Conservation (phyloP, 2,797 vertebrate genomes). For the Hafferia zeledoni region DNA sequence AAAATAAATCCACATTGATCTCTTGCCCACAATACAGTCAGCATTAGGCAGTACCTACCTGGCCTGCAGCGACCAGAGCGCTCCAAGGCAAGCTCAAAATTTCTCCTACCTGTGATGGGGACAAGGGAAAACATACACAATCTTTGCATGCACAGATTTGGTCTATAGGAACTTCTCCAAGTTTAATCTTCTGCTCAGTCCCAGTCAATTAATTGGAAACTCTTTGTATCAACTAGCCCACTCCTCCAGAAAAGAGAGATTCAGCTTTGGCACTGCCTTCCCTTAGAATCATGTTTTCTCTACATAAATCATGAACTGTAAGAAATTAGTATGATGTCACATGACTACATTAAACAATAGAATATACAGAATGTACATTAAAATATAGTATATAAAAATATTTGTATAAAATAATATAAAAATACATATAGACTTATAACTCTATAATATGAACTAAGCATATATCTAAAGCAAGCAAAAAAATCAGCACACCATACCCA, state of each 20-base stretch:
- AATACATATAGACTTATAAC: not conserved
- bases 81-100: not conserved
- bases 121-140: fast-evolving
- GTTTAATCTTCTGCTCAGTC: not conserved
- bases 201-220: not conserved
- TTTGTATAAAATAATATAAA: too few species aligned
- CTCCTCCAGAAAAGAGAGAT: not conserved
- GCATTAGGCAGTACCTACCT: not conserved
- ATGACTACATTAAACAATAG: not conserved
- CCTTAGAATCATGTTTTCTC: not conserved
- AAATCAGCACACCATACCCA: not conserved
- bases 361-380: not conserved
- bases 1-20: not conserved
- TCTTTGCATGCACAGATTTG: not conserved
- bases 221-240: not conserved
- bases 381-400: not conserved
- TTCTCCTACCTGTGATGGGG: not conserved
- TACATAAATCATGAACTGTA: fast-evolving
- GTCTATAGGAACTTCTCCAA: not conserved
- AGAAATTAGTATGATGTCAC: not conserved
- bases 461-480: not conserved
- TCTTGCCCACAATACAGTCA: not conserved
- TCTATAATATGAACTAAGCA: not conserved
- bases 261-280: not conserved
- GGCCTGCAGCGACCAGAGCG: not conserved